Evolutionary conservation across 1,140 invertebrate genomes (phyloP).

Genomic region (Mesaphorura yosii): DNA sequence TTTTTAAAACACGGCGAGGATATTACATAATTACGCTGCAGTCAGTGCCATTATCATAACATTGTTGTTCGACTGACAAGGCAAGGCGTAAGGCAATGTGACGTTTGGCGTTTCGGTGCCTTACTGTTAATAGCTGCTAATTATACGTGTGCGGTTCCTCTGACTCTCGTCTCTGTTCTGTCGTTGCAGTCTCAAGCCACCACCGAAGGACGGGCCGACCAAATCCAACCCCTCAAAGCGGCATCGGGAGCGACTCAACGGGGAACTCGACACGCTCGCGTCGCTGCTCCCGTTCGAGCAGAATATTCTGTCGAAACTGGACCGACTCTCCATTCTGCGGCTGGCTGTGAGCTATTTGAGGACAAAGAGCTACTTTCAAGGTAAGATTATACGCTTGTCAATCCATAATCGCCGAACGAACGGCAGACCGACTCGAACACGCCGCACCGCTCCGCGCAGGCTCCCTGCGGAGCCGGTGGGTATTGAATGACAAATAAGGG

Average conservation of each 20-base stretch:
- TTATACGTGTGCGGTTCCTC: no score
- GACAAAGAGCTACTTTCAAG: conserved; percentile 99
- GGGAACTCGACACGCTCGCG: conserved; percentile 94
- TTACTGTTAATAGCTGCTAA: no score
- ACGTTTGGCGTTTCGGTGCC: no score
- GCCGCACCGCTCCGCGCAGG: no score
- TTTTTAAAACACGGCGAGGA: no score
- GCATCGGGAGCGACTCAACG: conserved; percentile 92
- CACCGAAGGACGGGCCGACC: conserved; percentile 89
- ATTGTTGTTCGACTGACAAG: no score
- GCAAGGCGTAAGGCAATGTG: no score
- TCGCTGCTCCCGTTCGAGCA: conserved; percentile 95
- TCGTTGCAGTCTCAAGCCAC: conserved; percentile 76
- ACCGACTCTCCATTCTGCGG: conserved; percentile 91
- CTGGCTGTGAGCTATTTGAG: conserved; percentile 94
- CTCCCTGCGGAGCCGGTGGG: background rate
- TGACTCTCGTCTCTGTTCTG: no score
- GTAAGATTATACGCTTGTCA: conserved; percentile 58
- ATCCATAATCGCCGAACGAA: no score
- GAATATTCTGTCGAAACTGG: conserved; percentile 93
- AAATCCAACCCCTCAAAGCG: conserved; percentile 97
- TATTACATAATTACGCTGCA: no score
- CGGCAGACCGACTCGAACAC: no score
- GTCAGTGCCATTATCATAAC: no score
- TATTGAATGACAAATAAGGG: background rate